These are phyloP conservation scores for Hippocampus kuda DNA, from an alignment of 2,797 vertebrate genomes.

Conservation along the genomic window DNA sequence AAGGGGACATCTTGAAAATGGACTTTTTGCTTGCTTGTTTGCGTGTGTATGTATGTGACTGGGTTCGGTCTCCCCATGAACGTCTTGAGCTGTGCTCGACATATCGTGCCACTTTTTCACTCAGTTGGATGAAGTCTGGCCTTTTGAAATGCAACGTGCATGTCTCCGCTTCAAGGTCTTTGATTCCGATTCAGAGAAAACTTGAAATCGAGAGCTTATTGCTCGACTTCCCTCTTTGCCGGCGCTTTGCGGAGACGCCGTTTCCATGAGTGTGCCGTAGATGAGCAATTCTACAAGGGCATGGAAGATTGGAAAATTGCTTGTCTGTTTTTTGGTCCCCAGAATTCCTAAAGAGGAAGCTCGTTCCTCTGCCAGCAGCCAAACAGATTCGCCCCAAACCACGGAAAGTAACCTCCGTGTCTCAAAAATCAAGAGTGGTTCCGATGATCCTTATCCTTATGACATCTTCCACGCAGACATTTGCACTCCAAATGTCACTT, in stretches of 20 bases:
- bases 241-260: constrained; percentile 27
- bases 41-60: no score
- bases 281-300: not conserved
- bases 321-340: constrained; percentile 34
- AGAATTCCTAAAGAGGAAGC: constrained; percentile 73
- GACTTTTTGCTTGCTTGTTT: no score
- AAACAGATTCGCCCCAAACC: constrained; percentile 60
- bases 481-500: constrained; percentile 1
- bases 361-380: constrained; percentile 66
- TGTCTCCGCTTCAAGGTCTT: no score
- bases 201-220: not conserved
- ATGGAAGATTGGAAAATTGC: not conserved
- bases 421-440: constrained; percentile 35
- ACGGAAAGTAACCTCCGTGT: constrained; percentile 46
- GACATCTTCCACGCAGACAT: not conserved
- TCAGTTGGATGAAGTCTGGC: no score
- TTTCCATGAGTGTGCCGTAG: constrained; percentile 8
- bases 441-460: constrained; percentile 10
- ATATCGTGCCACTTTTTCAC: no score
- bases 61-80: no score
- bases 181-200: no score
- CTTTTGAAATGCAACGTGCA: no score
- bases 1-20: no score
- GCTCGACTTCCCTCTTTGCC: not conserved
- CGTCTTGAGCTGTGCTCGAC: no score